A percentile compares a stretch with the other conserved stretches of the same genome.
Conservation (phyloP, 2,113 vertebrate genomes). For the Vanacampus margaritifer region DNA sequence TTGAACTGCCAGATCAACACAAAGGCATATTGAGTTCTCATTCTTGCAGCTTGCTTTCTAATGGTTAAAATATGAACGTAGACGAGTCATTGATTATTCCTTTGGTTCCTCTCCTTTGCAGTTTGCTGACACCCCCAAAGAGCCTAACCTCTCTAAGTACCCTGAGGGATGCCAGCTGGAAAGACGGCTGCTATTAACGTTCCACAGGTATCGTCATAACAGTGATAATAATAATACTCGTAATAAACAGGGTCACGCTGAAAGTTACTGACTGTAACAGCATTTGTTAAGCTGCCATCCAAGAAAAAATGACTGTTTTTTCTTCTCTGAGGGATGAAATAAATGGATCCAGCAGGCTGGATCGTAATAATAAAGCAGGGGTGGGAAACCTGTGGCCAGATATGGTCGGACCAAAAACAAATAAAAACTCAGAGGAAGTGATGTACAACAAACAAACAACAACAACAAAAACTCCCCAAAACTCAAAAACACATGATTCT, state of each 20-base stretch:
- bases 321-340: constrained; percentile 23
- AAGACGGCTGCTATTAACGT: constrained; percentile 93
- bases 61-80: neutral
- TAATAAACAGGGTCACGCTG: constrained; percentile 40
- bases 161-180: constrained; percentile 92
- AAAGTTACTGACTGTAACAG: constrained; percentile 14
- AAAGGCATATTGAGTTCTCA: neutral
- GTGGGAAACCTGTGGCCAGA: neutral
- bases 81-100: neutral
- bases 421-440: neutral
- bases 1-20: no score
- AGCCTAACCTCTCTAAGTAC: constrained; percentile 87
- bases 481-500: neutral
- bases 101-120: constrained; percentile 39
- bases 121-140: constrained; percentile 95
- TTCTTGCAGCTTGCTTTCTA: neutral
- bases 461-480: neutral
- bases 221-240: neutral
- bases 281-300: constrained; percentile 25
- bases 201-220: constrained; percentile 18
- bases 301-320: constrained; percentile 51
- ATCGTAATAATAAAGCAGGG: constrained; percentile 49
- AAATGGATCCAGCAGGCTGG: constrained; percentile 90
- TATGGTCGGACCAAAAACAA: neutral
- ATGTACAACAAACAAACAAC: neutral